Evolutionary conservation across 2,888 invertebrate genomes (phyloP).

Genomic region (Neoitamus cyanurus): DNA sequence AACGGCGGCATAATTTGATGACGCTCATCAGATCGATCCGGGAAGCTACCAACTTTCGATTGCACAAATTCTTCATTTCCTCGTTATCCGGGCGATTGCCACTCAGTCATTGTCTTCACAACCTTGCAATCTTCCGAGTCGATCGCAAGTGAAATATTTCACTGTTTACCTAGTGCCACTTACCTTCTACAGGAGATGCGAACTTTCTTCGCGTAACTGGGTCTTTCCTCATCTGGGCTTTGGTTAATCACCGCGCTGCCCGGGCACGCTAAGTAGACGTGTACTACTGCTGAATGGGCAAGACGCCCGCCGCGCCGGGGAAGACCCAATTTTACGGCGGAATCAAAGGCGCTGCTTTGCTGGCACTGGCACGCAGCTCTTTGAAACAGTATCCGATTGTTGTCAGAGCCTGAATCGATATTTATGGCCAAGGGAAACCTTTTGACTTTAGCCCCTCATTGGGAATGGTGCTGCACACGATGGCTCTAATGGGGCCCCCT

Average conservation of each 20-base stretch:
- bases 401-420: conserved; percentile 35
- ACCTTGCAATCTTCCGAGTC: conserved; percentile 22
- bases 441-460: conserved; percentile 19
- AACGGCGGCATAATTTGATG: neutral
- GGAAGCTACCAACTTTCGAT: conserved; percentile 7
- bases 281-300: neutral
- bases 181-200: conserved; percentile 24
- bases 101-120: conserved; percentile 30
- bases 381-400: conserved; percentile 39
- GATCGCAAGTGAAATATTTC: conserved; percentile 42
- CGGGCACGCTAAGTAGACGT: neutral
- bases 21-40: neutral
- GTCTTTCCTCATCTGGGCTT: conserved; percentile 10
- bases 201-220: conserved; percentile 44
- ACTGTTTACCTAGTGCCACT: conserved; percentile 41
- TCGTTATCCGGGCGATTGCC: neutral
- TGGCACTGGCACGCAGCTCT: conserved; percentile 35
- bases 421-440: conserved; percentile 34
- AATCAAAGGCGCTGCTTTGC: too few relatives aligned
- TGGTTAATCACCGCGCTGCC: conserved; percentile 21
- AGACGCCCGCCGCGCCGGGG: neutral
- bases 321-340: conserved; percentile 16
- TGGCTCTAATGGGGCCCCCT: neutral
- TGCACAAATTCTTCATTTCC: conserved; percentile 9
- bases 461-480: neutral